Conservation (phyloP, 2,113 vertebrate species). For the Microcebus griseorufus region DNA sequence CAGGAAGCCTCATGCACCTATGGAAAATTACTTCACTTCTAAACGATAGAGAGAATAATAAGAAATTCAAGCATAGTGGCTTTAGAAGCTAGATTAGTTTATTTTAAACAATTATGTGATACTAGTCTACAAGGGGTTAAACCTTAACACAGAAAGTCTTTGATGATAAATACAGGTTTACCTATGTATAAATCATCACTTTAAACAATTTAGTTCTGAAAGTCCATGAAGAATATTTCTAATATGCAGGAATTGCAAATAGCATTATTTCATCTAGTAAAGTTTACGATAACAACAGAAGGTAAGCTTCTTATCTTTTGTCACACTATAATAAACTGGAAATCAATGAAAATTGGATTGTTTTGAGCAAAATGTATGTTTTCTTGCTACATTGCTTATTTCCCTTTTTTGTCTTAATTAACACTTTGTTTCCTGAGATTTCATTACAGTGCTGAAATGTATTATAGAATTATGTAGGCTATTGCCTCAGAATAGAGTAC, state of each 20-base stretch:
- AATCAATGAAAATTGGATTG: slow-evolving; percentile 65
- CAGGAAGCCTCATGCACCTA: neutral
- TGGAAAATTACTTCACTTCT: neutral
- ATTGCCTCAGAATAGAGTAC: neutral
- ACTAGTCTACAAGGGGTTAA: neutral
- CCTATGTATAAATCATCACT: neutral
- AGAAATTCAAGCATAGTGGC: neutral
- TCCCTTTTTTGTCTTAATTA: slow-evolving; percentile 3
- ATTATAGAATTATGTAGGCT: neutral
- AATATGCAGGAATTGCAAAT: slow-evolving; percentile 17
- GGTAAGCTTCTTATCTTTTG: slow-evolving; percentile 45
- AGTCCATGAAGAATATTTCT: neutral
- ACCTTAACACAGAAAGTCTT: neutral
- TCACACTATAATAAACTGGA: slow-evolving; percentile 43
- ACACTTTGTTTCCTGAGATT: neutral
- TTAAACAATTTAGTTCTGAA: neutral
- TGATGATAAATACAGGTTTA: neutral
- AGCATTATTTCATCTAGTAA: neutral
- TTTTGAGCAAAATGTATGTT: neutral
- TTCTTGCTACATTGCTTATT: slow-evolving; percentile 35
- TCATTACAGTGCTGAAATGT: neutral
- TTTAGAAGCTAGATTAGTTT: neutral
- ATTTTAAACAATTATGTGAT: slow-evolving; percentile 1
- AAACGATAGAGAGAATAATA: neutral
- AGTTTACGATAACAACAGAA: slow-evolving; percentile 57